Evolutionary conservation across 2,888 invertebrate species (phyloP).

Genomic region (Noctua comes): DNA sequence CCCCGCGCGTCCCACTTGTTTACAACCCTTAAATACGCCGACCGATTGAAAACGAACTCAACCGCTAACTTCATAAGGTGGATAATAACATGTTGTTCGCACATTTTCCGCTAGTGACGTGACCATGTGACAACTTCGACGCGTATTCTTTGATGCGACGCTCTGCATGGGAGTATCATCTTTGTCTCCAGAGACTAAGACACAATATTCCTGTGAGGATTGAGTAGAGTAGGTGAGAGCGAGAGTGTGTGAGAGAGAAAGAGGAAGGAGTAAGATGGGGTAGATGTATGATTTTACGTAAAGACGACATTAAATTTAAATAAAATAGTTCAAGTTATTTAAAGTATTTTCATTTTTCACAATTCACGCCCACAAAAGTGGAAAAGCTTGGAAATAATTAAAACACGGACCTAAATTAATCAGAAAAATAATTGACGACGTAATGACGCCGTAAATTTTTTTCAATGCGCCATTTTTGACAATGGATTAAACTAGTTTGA

Average conservation of each 20-base stretch:
- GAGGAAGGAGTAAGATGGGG: background rate
- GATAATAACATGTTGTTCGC: slow-evolving; percentile 4
- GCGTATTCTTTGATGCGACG: slow-evolving; percentile 28
- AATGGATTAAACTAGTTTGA: too few relatives aligned
- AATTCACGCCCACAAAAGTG: background rate
- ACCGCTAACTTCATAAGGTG: background rate
- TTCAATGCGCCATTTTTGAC: background rate
- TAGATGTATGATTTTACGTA: background rate
- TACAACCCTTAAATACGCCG: slow-evolving; percentile 52
- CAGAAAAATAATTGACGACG: background rate
- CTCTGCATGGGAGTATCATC: slow-evolving; percentile 21
- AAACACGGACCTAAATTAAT: background rate
- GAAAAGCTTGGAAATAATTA: background rate
- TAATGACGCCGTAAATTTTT: background rate
- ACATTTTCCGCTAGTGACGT: slow-evolving; percentile 32
- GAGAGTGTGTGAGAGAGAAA: background rate
- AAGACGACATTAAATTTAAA: background rate
- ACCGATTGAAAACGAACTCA: slow-evolving; percentile 43
- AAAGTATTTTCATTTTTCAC: background rate
- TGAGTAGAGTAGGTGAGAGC: background rate
- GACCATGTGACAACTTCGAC: slow-evolving; percentile 55
- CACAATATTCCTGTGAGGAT: slow-evolving; percentile 1
- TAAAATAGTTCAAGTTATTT: background rate
- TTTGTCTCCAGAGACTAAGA: slow-evolving; percentile 27
- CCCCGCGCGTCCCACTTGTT: slow-evolving; percentile 64